Conservation (phyloP, 2,888 invertebrate species). For the Sturmia bella region DNA sequence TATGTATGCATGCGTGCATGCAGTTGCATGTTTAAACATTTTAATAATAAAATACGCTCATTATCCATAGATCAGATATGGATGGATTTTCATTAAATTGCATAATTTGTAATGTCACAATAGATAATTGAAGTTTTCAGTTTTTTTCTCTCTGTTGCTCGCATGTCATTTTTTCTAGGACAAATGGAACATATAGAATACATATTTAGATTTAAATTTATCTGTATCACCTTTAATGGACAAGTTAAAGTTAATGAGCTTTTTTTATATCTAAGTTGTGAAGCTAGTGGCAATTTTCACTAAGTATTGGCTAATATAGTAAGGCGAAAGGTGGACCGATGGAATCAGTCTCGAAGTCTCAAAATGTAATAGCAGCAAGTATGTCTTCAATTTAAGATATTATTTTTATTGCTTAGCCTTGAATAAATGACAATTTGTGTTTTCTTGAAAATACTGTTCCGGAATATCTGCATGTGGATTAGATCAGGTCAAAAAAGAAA, state of each 20-base stretch:
- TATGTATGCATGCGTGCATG: background rate
- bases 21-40: background rate
- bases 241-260: constrained; percentile 6
- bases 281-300: no score
- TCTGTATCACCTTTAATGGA: background rate
- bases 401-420: no score
- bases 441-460: no score
- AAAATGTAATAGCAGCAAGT: no score
- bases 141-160: constrained; percentile 32
- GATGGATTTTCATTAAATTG: constrained; percentile 69
- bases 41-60: constrained; percentile 60
- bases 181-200: background rate
- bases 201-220: constrained; percentile 49
- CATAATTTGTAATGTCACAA: constrained; percentile 69
- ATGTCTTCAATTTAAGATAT: no score
- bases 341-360: no score
- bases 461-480: no score
- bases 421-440: no score
- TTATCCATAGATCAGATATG: constrained; percentile 69
- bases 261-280: background rate
- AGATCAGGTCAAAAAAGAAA: no score
- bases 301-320: no score
- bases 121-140: constrained; percentile 67
- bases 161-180: constrained; percentile 9
- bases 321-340: no score